phyloP scores from a whole-genome alignment of 1,140 invertebrate species.

The Brevipalpus yothersi region DNA sequence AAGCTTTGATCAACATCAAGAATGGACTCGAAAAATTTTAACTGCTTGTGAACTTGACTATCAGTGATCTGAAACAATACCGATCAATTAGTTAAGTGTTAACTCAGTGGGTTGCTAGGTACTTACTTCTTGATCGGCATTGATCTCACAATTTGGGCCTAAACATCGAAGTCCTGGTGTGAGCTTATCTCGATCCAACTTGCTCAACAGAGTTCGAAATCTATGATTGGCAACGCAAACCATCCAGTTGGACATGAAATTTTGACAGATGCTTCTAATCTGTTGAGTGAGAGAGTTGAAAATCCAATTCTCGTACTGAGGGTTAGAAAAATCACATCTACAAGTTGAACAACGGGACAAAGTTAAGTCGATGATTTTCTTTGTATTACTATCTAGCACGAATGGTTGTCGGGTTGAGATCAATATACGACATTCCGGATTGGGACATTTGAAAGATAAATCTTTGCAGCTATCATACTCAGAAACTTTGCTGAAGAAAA shows the following conservation, averaged over 20 bases:
- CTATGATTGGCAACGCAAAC: conserved; percentile 58
- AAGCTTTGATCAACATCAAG: not conserved
- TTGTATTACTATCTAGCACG: not conserved
- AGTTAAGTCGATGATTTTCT: not conserved
- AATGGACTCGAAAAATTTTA: not conserved
- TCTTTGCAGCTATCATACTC: conserved; percentile 6
- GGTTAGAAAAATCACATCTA: not conserved
- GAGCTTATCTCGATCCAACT: conserved; percentile 32
- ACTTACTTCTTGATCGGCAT: conserved; percentile 30
- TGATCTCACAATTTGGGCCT: conserved; percentile 44
- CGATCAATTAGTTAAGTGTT: conserved; percentile 2
- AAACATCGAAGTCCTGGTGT: conserved; percentile 33
- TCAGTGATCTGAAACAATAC: not conserved
- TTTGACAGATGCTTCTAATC: not conserved
- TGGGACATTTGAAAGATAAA: conserved; percentile 4
- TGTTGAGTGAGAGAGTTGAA: conserved; percentile 6
- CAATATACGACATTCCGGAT: not conserved
- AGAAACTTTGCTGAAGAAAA: not conserved
- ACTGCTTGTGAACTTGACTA: not conserved
- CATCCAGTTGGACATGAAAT: conserved; percentile 32
- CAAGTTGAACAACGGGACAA: conserved; percentile 7
- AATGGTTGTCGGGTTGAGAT: conserved; percentile 2
- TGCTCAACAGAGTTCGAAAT: conserved; percentile 26
- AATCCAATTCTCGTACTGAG: not conserved
- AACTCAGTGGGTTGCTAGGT: not conserved